Conservation (phyloP, 2,888 invertebrate species). For the Synanthedon vespiformis region DNA sequence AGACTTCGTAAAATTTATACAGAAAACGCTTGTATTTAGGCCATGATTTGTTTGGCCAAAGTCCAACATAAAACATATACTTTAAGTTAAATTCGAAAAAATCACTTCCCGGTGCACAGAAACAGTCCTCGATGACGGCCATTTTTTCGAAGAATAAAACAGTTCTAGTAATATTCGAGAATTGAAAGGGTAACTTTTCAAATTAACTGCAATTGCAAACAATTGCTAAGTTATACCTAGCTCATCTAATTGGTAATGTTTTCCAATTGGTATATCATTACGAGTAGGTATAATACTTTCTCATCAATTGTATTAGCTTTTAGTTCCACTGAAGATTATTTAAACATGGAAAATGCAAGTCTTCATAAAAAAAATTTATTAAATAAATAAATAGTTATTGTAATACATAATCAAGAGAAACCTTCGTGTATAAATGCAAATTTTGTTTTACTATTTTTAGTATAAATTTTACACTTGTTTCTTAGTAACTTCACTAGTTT, state of each 20-base stretch:
- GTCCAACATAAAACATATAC: slow-evolving; percentile 35
- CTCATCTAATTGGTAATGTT: no score
- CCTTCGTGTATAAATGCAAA: slow-evolving; percentile 56
- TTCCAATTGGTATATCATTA: no score
- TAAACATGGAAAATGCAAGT: background rate
- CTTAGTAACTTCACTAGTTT: slow-evolving; percentile 52
- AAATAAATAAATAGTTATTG: background rate
- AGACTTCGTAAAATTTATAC: slow-evolving; percentile 32
- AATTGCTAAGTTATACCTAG: no score
- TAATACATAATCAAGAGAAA: slow-evolving; percentile 32
- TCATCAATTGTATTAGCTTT: no score
- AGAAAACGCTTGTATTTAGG: slow-evolving; percentile 13
- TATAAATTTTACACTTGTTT: slow-evolving; percentile 38
- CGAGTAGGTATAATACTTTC: no score
- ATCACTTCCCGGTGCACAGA: slow-evolving; percentile 1
- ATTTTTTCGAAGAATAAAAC: background rate
- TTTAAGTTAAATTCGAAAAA: slow-evolving; percentile 27
- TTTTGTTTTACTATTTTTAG: slow-evolving; percentile 44
- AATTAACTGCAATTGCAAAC: no score
- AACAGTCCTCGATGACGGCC: slow-evolving; percentile 1
- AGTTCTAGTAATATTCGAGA: no score
- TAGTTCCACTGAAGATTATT: no score
- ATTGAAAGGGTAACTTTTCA: no score
- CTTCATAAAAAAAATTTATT: background rate
- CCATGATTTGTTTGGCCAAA: slow-evolving; percentile 38